Base-by-base conservation (phyloP, 2,113 vertebrate species). In the Sylvicapra grimmia region DNA sequence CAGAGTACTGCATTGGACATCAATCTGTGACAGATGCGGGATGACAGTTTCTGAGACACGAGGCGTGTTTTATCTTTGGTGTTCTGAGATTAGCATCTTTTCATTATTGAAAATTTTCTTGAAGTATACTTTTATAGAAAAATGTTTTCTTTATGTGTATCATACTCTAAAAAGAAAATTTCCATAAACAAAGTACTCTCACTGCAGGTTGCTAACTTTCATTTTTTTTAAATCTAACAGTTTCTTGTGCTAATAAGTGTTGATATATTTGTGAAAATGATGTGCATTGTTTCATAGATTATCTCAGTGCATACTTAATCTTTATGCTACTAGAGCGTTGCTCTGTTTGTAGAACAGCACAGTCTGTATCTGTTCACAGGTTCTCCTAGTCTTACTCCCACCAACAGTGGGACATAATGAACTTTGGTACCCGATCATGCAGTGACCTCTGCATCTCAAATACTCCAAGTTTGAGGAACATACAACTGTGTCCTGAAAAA, bases 361-460 rank as follows among this genome's bases (percentile, higher is more conserved):
- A 23, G 72, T 44, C 72, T 77, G 1, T 2, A 0, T 18, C 5
- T 1, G 8, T 1, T 3, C 72, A 44, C 36, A 40, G 72, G 36
- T 40, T 40, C 72, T 25, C 21, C 72, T 44, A 77, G 72, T 77
- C 19, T 40, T 75, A 44, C 19, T 75, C 72, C 72, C 72, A 44
- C 19, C 72, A 16, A 33, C 3, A 63, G 29, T 33, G 13, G 29
- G 61, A 15, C 61, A 8, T 63, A 8, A 63, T 15, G 13, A 27
- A 23, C 68, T 40, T 36, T 23, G n/a, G 19, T 72, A 6, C 68
- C 19, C 0, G 68, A 5, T 19, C n/a, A 40, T 40, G 68, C 19
- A 23, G n/a, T 40, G 40, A 40, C 6, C 68, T 72, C 68, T 36
- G 68, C n/a, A 11, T 72, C 68, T 36, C 18, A 11, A n/a, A 4